These are phyloP conservation scores for Urechis unicinctus DNA, from an alignment of 2,888 invertebrate species.

Conservation along the genomic window DNA sequence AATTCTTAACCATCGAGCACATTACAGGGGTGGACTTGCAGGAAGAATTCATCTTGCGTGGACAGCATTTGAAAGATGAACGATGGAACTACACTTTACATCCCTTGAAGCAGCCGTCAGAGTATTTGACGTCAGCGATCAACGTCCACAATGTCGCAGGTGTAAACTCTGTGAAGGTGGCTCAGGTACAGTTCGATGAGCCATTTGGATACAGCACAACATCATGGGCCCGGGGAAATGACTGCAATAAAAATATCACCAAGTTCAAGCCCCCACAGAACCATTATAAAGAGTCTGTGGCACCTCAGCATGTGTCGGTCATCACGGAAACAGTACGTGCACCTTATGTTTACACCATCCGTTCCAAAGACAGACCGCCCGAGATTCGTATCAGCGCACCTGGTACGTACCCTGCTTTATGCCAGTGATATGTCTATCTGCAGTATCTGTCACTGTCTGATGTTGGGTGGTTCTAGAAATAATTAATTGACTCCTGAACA, in stretches of 20 bases:
- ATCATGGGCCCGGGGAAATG: constrained; percentile 14
- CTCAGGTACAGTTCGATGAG: constrained; percentile 27
- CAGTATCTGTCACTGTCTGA: too few species aligned
- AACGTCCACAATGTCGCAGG: constrained; percentile 8
- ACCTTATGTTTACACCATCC: constrained; percentile 28
- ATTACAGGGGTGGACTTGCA: constrained; percentile 18
- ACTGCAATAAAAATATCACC: constrained; percentile 17
- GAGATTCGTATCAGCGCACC: constrained; percentile 33
- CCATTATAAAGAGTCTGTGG: constrained; percentile 2
- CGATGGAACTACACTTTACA: constrained; percentile 10
- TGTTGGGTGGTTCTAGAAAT: too few species aligned
- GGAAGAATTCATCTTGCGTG: constrained; percentile 35
- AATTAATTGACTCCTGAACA: too few species aligned
- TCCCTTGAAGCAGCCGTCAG: constrained; percentile 1
- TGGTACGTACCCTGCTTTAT: too few species aligned
- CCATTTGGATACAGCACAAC: constrained; percentile 32
- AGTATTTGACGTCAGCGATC: not conserved
- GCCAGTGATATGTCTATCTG: too few species aligned
- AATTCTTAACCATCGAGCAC: constrained; percentile 26
- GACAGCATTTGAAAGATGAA: constrained; percentile 20
- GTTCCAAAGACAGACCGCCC: constrained; percentile 25
- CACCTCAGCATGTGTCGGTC: constrained; percentile 7
- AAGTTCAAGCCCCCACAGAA: constrained; percentile 7
- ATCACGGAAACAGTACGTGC: constrained; percentile 4
- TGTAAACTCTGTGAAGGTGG: constrained; percentile 14